Evolutionary conservation across 2,888 invertebrate species (phyloP).

Genomic region (Icerya purchasi): DNA sequence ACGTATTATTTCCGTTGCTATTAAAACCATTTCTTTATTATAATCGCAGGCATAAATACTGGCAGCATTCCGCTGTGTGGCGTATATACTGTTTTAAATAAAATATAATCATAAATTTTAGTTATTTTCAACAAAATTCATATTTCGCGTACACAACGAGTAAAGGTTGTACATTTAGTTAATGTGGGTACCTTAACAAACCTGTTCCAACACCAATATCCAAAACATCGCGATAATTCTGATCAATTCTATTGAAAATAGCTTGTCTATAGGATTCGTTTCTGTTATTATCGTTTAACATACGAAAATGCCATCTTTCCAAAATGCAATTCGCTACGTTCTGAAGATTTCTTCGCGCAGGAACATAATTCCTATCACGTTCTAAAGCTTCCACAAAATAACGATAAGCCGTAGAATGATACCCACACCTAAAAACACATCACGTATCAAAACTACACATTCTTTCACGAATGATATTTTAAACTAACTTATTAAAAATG

Average conservation of each 20-base stretch:
- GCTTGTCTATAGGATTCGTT: constrained; percentile 44
- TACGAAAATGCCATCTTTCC: constrained; percentile 61
- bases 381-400: constrained; percentile 34
- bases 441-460: no score
- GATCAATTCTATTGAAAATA: constrained; percentile 32
- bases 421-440: constrained; percentile 33
- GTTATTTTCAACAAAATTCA: no score
- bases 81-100: constrained; percentile 35
- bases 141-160: no score
- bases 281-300: constrained; percentile 51
- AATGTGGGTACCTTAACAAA: constrained; percentile 40
- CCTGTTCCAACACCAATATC: constrained; percentile 64
- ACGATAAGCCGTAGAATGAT: constrained; percentile 32
- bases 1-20: constrained; percentile 35
- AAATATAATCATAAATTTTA: no score
- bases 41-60: constrained; percentile 44
- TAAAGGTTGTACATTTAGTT: no score
- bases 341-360: constrained; percentile 42
- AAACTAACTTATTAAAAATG: no score
- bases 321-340: constrained; percentile 43
- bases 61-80: constrained; percentile 32
- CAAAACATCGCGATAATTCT: constrained; percentile 34
- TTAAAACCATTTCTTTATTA: constrained; percentile 36
- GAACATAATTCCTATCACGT: constrained; percentile 31
- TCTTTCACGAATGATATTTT: no score